These are phyloP conservation scores for Polypterus bichir DNA, from an alignment of 2,113 vertebrate species.

Conservation along the genomic window DNA sequence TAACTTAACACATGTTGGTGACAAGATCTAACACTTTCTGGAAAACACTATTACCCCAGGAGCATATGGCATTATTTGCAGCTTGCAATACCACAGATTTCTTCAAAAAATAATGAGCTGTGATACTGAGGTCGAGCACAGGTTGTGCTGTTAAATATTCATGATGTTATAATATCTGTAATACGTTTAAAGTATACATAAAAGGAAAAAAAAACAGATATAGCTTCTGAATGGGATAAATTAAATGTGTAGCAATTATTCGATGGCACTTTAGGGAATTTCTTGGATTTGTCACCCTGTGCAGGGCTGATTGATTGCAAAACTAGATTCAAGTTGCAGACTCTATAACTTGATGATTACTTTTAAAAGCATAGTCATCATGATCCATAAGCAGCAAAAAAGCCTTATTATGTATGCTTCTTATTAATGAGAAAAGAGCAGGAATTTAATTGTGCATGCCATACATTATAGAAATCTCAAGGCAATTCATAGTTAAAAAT, in stretches of 20 bases:
- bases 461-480: background rate
- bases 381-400: background rate
- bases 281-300: constrained; percentile 15
- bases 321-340: too few species aligned
- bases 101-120: too few species aligned
- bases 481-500: background rate
- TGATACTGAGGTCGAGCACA: background rate
- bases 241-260: constrained; percentile 38
- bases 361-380: background rate
- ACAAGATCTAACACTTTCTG: too few species aligned
- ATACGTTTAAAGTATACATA: constrained; percentile 2
- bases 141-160: background rate
- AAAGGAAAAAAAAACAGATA: constrained; percentile 9
- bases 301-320: constrained; percentile 12
- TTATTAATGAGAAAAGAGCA: background rate
- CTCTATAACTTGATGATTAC: background rate
- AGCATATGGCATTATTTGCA: too few species aligned
- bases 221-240: constrained; percentile 34
- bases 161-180: constrained; percentile 3
- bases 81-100: too few species aligned
- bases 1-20: too few species aligned
- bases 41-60: too few species aligned
- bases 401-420: background rate
- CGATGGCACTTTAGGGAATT: constrained; percentile 25
- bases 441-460: background rate